Conservation (phyloP, 2,888 invertebrate species). For the Entomobrya proxima region DNA sequence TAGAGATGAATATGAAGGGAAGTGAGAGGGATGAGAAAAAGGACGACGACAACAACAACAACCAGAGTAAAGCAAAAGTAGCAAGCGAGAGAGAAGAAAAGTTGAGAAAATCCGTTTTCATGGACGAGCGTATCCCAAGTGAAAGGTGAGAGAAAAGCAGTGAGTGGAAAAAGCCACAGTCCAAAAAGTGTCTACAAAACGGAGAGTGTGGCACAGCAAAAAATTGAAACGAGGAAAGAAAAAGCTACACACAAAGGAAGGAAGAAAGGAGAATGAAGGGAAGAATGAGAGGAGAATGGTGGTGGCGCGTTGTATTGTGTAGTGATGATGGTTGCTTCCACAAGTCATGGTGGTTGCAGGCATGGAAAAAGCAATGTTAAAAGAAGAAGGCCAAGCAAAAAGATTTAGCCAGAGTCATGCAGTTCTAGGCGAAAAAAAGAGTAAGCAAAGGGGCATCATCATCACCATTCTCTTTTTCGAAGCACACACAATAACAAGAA, state of each 20-base stretch:
- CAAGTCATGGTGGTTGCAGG: neutral
- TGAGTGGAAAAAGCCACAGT: constrained; percentile 66
- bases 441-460: constrained; percentile 9
- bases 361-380: neutral
- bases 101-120: constrained; percentile 63
- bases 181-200: constrained; percentile 45
- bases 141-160: constrained; percentile 65
- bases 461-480: neutral
- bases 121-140: constrained; percentile 59
- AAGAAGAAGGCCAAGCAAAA: neutral
- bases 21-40: constrained; percentile 21
- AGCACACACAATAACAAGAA: too few species aligned
- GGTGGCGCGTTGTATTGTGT: too few species aligned
- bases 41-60: constrained; percentile 12
- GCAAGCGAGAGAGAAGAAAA: constrained; percentile 42
- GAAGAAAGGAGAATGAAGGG: neutral
- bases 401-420: neutral
- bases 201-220: constrained; percentile 1
- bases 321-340: constrained; percentile 19
- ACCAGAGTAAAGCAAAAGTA: constrained; percentile 4
- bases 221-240: too few species aligned
- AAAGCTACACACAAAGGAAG: constrained; percentile 15
- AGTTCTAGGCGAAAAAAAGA: neutral
- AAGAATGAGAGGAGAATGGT: constrained; percentile 14
- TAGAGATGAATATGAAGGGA: constrained; percentile 37